A percentile compares a stretch with the other conserved stretches of the same genome.
phyloP scores from a whole-genome alignment of 2,888 invertebrate species.

The Eupithecia subumbrata region DNA sequence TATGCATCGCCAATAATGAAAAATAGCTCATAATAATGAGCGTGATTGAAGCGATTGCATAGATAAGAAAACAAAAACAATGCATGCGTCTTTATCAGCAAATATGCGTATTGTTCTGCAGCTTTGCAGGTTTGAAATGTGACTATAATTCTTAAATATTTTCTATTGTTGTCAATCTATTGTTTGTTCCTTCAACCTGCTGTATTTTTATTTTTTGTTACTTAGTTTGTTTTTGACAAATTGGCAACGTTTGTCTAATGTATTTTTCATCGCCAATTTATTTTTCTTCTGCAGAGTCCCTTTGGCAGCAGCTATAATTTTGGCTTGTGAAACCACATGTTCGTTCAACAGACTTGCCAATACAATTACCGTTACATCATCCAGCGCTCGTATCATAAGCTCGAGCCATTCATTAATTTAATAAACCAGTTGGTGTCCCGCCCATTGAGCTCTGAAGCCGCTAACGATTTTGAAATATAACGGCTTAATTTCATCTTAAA shows the following conservation, averaged over 20 bases:
- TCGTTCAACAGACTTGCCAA: constrained; percentile 25
- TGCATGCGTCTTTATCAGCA: constrained; percentile 1
- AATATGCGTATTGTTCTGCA: constrained; percentile 8
- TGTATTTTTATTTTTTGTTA: neutral
- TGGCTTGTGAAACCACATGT: constrained; percentile 30
- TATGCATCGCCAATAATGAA: constrained; percentile 1
- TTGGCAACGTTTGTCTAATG: neutral
- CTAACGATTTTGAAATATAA: constrained; percentile 45
- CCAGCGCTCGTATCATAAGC: constrained; percentile 33
- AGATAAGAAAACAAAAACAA: constrained; percentile 11
- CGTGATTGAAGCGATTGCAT: constrained; percentile 5
- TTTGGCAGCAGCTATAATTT: neutral
- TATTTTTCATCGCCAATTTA: neutral
- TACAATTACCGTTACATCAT: constrained; percentile 47
- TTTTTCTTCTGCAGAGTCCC: neutral
- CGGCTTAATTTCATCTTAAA: constrained; percentile 32
- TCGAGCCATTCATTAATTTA: constrained; percentile 43
- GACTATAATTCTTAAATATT: neutral
- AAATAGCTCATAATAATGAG: neutral
- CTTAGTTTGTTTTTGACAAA: neutral
- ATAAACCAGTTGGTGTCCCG: constrained; percentile 40
- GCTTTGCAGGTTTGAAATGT: neutral
- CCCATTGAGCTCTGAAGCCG: constrained; percentile 36
- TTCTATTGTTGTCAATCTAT: constrained; percentile 1
- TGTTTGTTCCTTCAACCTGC: neutral